phyloP scores from a whole-genome alignment of 2,888 invertebrate species.

The Lasioglossum leucozonium region DNA sequence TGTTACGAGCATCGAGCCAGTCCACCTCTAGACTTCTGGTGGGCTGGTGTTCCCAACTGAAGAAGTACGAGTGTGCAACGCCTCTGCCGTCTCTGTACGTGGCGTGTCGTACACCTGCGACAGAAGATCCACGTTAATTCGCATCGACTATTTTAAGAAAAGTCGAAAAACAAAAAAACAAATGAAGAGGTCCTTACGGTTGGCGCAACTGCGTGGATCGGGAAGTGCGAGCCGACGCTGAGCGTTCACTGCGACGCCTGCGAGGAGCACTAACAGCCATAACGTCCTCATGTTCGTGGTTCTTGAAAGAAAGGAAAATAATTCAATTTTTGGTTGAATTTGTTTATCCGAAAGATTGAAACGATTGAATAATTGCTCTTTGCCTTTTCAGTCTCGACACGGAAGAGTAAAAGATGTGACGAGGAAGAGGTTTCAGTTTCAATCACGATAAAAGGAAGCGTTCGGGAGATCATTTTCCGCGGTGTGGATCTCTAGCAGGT shows the following conservation, averaged over 20 bases:
- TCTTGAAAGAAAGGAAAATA: conserved; percentile 4
- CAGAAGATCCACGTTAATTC: background rate
- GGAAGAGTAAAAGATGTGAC: background rate
- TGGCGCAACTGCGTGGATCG: conserved; percentile 95
- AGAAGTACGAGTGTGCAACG: conserved; percentile 96
- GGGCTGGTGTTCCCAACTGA: conserved; percentile 95
- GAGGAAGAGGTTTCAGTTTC: background rate
- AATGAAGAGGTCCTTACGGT: conserved; percentile 88
- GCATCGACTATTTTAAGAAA: background rate
- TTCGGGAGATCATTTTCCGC: conserved; percentile 22
- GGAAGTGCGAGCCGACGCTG: conserved; percentile 94
- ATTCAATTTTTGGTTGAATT: background rate
- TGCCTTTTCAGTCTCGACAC: background rate
- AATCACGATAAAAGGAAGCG: background rate
- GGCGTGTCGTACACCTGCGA: conserved; percentile 93
- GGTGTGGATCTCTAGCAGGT: conserved; percentile 15
- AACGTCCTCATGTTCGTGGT: conserved; percentile 39
- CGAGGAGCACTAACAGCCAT: conserved; percentile 84
- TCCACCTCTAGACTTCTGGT: conserved; percentile 94
- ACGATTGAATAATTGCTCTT: too few species aligned
- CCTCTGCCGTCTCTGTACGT: conserved; percentile 95
- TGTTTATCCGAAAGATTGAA: background rate
- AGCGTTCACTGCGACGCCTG: conserved; percentile 89
- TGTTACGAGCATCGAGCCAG: conserved; percentile 96
- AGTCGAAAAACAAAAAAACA: background rate